Evolutionary conservation across 1,140 invertebrate genomes (phyloP).

Genomic region (Papilio dardanus): DNA sequence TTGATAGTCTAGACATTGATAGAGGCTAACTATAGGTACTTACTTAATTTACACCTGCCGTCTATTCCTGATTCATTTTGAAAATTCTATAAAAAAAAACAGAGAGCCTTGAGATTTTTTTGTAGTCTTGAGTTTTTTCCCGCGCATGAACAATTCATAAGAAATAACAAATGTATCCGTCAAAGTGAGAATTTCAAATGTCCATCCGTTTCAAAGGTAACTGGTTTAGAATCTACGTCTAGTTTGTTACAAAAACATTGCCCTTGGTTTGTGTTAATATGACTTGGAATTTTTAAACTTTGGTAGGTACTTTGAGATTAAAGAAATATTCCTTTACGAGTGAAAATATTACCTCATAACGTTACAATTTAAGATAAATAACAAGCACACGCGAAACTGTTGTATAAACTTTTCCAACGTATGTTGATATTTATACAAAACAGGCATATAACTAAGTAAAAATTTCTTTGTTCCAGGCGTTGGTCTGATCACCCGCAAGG

Average conservation of each 20-base stretch:
- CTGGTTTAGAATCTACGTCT: not conserved
- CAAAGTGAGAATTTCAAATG: not conserved
- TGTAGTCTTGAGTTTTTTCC: not conserved
- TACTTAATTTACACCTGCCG: too few species aligned
- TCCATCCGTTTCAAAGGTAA: not conserved
- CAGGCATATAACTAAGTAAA: not conserved
- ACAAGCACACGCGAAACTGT: too few species aligned
- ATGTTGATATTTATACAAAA: not conserved
- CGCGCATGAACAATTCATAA: not conserved
- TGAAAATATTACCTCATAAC: too few species aligned
- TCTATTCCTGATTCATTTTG: too few species aligned
- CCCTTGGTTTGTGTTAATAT: not conserved
- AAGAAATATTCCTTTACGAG: not conserved
- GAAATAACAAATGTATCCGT: not conserved
- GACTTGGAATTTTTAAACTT: not conserved
- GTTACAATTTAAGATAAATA: too few species aligned
- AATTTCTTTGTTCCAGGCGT: slow-evolving; percentile 85
- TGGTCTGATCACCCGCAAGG: slow-evolving; percentile 87
- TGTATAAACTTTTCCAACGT: not conserved
- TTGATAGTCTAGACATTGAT: too few species aligned
- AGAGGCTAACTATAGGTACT: too few species aligned
- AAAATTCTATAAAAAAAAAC: too few species aligned
- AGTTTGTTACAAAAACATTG: not conserved
- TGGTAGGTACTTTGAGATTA: not conserved
- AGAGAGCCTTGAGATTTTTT: too few species aligned